Base-by-base conservation (phyloP, 2,888 invertebrate species). In the Hirtodrosophila duncani region DNA sequence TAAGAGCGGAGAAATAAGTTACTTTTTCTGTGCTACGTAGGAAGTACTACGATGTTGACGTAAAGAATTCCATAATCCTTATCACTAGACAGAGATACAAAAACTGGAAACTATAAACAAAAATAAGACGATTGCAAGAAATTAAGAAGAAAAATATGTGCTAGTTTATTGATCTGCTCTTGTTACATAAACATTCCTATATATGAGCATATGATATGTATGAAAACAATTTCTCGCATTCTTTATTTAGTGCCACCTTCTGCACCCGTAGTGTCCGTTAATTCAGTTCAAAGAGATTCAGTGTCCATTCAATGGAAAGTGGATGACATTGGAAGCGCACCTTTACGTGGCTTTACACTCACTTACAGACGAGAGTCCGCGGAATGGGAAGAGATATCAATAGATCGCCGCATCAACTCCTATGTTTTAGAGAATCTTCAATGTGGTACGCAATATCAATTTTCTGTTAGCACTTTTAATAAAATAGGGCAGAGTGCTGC, bases 361-460 rank as follows among this genome's bases (percentile, higher is more conserved):
- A 88, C 88, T 33, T 90, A 87, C 74, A 87, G 89, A 17, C 87
- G 87, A 3, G 88, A 88, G 59, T 87, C 86, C 41, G 88, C 86
- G n/a, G 89, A 89, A 33, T 89, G 89, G 89, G 88, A 89, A 48
- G 89, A 89, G 67, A 81, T 89, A 7, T 84, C 87, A 61, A 72
- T 90, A 30, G 89, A 89, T 53, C 84, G 88, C 1, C 86, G 88
- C 1, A 66, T 83, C 2, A 90, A 90, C 3, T 91, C 92, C 0
- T 91, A 91, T 81, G 91, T 91, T 0, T 88, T 94, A 71, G 91
- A 92, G 45, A 91, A 91, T 80, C 87, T 95, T 0, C 91, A 91
- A 64, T 95, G 95, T 74, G 95, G 95, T 0, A 92, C 93, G 0
- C 89, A 90, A 0, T 95, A 95, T 83, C 90, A 91, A 66, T 91